A percentile compares a stretch with the other conserved stretches of the same genome.
Conservation (phyloP, 2,888 invertebrate genomes). For the Drosophila falleni region DNA sequence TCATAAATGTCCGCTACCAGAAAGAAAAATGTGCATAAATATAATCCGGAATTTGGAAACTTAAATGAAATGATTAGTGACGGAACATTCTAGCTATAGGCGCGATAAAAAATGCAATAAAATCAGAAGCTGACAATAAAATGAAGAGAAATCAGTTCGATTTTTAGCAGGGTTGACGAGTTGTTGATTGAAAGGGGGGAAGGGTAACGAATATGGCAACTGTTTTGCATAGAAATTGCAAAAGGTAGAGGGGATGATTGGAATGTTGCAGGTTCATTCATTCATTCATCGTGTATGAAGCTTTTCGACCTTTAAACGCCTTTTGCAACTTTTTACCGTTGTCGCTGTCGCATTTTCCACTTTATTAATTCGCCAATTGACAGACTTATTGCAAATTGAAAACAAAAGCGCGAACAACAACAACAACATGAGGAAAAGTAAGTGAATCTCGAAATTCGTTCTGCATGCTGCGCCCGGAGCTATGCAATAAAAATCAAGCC, state of each 20-base stretch:
- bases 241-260: conserved; percentile 19
- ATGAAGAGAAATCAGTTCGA: conserved; percentile 50
- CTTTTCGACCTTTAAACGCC: conserved; percentile 44
- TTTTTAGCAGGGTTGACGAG: conserved; percentile 69
- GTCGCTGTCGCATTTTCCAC: conserved; percentile 80
- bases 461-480: conserved; percentile 65
- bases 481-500: conserved; percentile 80
- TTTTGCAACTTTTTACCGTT: conserved; percentile 60
- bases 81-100: conserved; percentile 70
- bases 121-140: conserved; percentile 62
- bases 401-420: conserved; percentile 75
- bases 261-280: conserved; percentile 5
- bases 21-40: conserved; percentile 57
- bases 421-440: conserved; percentile 21
- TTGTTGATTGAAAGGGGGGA: conserved; percentile 21
- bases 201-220: conserved; percentile 23
- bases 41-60: conserved; percentile 70
- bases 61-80: conserved; percentile 82
- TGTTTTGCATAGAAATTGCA: conserved; percentile 59
- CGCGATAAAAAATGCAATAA: conserved; percentile 83
- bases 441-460: conserved; percentile 67
- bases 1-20: conserved; percentile 69
- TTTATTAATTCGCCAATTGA: conserved; percentile 83
- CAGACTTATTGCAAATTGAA: conserved; percentile 83
- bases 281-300: not conserved